Evolutionary conservation across 2,797 vertebrate species (phyloP), one percentile per base, ranked within the genome.

Genomic region (Dallia pectoralis): DNA sequence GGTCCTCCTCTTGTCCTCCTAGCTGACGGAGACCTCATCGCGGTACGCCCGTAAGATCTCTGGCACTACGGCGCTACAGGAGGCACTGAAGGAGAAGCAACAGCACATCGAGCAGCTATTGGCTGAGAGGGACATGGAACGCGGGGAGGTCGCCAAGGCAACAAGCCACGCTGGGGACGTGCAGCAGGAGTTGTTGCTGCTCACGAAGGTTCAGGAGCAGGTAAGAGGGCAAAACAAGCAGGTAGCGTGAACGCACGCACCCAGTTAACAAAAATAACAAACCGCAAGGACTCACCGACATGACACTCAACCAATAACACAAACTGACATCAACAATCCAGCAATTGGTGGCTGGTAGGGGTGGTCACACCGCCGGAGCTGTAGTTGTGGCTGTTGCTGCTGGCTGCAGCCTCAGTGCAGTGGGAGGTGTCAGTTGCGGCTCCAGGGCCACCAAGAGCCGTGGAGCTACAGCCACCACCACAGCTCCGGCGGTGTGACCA

Each of bases 101-200:
- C 97, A 99, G 86, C 98, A 99, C 86, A 99, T 99, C 66, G 97
- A 99, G 82, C 98, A 99, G 90, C 94, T 99, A 68, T 92, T 99
- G 91, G 97, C 95, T 9, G 97, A 99, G 86, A 91, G 97, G 80
- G 97, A 99, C 87, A 91, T 97, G 90, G 97, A 99, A 90, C 93
- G 96, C 86, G 97, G 95, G 2, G 98, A 99, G 88, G 96, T 99
- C 75, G 97, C 97, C 74, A 98, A 98, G 88, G 96, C 97, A 84
- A 98, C 97, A 1, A 96, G 94, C 87, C 97, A 99, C 47, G 97
- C 93, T 16, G 95, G 98, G 81, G 97, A 99, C 81, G 95, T 99
- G 87, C 95, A 96, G 88, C 96, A 97, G 85, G 95, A 99, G 82
- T 87, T 99, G 40, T 90, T 84, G 1, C 85, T 97, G 83, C 93